Base-by-base conservation (phyloP, 2,888 invertebrate species). In the Agriotes lineatus region DNA sequence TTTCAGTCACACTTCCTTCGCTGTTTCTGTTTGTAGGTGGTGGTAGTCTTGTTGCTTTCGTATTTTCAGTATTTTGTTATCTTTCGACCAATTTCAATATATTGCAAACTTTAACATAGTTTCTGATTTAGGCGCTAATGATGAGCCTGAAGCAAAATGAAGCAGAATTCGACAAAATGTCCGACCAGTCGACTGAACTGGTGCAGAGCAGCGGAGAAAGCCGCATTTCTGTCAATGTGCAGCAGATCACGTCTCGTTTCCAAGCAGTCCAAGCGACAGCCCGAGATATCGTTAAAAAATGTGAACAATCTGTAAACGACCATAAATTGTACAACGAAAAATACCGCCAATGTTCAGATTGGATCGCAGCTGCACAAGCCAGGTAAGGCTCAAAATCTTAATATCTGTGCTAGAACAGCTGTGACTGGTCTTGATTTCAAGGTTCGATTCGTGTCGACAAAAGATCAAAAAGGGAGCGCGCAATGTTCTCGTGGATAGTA, bases 281-380 rank as follows among this genome's bases (percentile, higher is more conserved):
- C 1, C 95, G 93, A 85, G 96, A 96, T 84, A 90, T 96, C 25
- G 90, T 96, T 0, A 96, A 96, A 82, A 96, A 96, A 85, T 96
- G 96, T 79, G 96, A 96, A 78, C 94, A 96, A 85, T 92, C 95
- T 4, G 91, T 94, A 0, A 87, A 88, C 60, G 95, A 96, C 79
- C 96, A 96, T 76, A 89, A 90, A 70, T 86, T 88, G 0, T 96
- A 93, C 79, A 89, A 91, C 77, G 93, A 93, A 0, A 95, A 95
- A 76, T 95, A 95, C 79, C 91, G 92, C 63, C 92, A 94, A 79
- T 95, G 94, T 76, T 88, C 90, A 0, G 91, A 94, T 75, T 95
- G 94, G 92, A 86, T 96, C 22, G 88, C 91, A 63, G 87, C 90
- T 42, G 91, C 94, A 0, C 92, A 94, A 82, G 86, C 89, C 4